Percentiles rank a stretch among this genome's conserved stretches.
phyloP scores from a whole-genome alignment of 2,888 invertebrate species.

The Andrena chrysosceles region DNA sequence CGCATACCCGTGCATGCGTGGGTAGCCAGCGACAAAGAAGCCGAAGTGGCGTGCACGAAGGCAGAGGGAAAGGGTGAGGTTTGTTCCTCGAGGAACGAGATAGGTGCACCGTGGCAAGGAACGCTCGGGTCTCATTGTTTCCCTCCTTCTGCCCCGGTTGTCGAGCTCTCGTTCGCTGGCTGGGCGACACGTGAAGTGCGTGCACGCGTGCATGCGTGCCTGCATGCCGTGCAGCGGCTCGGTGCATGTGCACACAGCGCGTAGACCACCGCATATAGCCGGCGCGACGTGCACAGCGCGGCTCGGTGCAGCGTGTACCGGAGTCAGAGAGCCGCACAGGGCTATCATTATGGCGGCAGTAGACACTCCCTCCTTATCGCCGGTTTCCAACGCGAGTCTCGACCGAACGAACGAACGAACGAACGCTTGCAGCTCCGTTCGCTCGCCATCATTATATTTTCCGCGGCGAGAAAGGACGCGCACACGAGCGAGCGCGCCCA shows the following conservation, averaged over 20 bases:
- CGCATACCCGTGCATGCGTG: constrained; percentile 19
- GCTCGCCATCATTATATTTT: constrained; percentile 83
- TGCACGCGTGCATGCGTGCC: constrained; percentile 57
- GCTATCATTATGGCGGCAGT: constrained; percentile 84
- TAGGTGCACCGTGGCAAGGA: constrained; percentile 29
- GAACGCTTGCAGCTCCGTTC: constrained; percentile 64
- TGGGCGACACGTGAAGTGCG: constrained; percentile 67
- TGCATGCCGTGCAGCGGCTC: constrained; percentile 48
- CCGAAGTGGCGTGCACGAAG: constrained; percentile 52
- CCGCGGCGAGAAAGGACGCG: constrained; percentile 78
- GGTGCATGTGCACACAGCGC: constrained; percentile 59
- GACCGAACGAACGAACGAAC: constrained; percentile 63
- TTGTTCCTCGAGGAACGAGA: constrained; percentile 12
- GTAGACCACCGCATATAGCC: constrained; percentile 40
- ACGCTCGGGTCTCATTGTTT: constrained; percentile 56
- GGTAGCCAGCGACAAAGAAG: constrained; percentile 13
- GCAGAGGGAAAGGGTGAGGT: constrained; percentile 43
- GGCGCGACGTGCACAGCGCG: constrained; percentile 49
- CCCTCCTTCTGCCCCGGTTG: constrained; percentile 39
- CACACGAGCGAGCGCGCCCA: constrained; percentile 53
- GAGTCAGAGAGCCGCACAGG: constrained; percentile 81
- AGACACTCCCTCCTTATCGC: constrained; percentile 85
- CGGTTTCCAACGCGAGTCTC: constrained; percentile 81
- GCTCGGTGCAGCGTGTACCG: constrained; percentile 20
- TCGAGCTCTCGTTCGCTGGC: constrained; percentile 9